A percentile compares a stretch with the other conserved stretches of the same genome.
Evolutionary conservation across 1,140 invertebrate species (phyloP).

Genomic region (Drosophila sturtevanti): DNA sequence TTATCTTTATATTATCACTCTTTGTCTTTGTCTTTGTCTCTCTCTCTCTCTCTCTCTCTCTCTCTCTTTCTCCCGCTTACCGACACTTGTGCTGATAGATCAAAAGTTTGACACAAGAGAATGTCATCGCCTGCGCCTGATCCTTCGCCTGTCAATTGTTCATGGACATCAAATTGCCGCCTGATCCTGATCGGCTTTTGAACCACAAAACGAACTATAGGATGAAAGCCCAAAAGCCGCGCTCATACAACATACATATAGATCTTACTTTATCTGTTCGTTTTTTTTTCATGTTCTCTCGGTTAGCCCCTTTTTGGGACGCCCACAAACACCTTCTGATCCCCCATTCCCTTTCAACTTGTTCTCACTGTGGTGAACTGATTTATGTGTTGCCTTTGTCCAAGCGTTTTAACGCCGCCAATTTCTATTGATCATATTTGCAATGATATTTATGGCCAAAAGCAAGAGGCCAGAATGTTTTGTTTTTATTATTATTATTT

Average conservation of each 20-base stretch:
- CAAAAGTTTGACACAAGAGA: slow-evolving; percentile 36
- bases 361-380: slow-evolving; percentile 13
- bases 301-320: slow-evolving; percentile 11
- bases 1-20: background rate
- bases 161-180: slow-evolving; percentile 76
- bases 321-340: slow-evolving; percentile 35
- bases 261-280: too few relatives aligned
- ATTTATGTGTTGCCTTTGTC: slow-evolving; percentile 47
- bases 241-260: slow-evolving; percentile 12
- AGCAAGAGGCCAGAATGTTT: slow-evolving; percentile 3
- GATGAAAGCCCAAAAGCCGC: slow-evolving; percentile 71
- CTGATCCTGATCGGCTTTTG: slow-evolving; percentile 29
- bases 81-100: slow-evolving; percentile 18
- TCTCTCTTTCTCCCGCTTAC: background rate
- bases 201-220: background rate
- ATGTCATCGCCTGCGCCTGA: slow-evolving; percentile 29
- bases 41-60: background rate
- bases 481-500: background rate
- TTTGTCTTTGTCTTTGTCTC: background rate
- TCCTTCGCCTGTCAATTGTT: slow-evolving; percentile 72
- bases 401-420: slow-evolving; percentile 73
- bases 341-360: background rate
- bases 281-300: background rate
- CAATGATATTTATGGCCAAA: slow-evolving; percentile 60
- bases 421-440: slow-evolving; percentile 60